A percentile compares a stretch with the other conserved stretches of the same genome.
phyloP scores from a whole-genome alignment of 2,888 invertebrate species.

The Lottia gigantea region DNA sequence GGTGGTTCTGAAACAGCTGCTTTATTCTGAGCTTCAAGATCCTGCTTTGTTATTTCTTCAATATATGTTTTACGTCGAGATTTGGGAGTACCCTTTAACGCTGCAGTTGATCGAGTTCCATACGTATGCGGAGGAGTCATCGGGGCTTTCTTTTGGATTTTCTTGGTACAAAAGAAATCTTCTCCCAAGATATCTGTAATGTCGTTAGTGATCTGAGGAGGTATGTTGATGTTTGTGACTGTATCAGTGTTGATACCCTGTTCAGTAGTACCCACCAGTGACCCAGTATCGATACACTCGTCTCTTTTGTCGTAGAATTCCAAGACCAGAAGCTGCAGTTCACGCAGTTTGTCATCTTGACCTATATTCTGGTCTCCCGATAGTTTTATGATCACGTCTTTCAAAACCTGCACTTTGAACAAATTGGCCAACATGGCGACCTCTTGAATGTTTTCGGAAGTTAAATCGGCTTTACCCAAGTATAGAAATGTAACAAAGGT shows the following conservation, averaged over 20 bases:
- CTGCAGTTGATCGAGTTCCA: not conserved
- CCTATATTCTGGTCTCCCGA: not conserved
- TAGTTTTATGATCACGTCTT: conserved; percentile 17
- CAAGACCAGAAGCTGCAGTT: not conserved
- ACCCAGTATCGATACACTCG: not conserved
- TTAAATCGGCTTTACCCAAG: conserved; percentile 38
- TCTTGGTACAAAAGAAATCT: not conserved
- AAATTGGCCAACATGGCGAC: conserved; percentile 37
- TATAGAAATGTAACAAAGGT: conserved; percentile 43
- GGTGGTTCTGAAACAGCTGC: not conserved
- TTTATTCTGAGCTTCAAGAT: not conserved
- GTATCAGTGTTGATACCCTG: not conserved
- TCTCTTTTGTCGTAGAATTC: not conserved
- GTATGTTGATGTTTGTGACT: not conserved
- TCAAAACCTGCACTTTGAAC: conserved; percentile 31
- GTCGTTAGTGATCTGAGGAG: not conserved
- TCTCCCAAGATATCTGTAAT: not conserved
- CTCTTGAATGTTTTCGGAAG: conserved; percentile 39
- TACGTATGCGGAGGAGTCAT: not conserved
- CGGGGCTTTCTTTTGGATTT: not conserved
- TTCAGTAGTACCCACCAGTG: not conserved
- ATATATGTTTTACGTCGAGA: conserved; percentile 4
- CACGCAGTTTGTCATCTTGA: not conserved
- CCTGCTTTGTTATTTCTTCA: not conserved
- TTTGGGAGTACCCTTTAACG: not conserved